Percentiles rank a stretch among this genome's conserved stretches.
Evolutionary conservation across 1,140 invertebrate genomes (phyloP).

Genomic region (Pinna nobilis): DNA sequence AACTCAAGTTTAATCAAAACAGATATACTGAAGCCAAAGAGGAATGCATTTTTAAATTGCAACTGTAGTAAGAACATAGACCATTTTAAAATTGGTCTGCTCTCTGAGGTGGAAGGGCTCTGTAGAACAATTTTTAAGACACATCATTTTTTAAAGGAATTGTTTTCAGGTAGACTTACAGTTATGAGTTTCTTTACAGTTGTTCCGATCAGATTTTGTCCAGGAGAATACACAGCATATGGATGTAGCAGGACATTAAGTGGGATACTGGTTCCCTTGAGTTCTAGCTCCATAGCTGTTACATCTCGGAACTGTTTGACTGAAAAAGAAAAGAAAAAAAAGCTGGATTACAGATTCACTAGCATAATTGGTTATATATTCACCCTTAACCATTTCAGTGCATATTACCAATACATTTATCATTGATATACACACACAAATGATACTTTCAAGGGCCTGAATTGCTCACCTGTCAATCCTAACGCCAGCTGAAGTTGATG

Average conservation of each 20-base stretch:
- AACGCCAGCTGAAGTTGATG: no score
- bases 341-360: not conserved
- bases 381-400: not conserved
- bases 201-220: constrained; percentile 63
- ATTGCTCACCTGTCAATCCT: no score
- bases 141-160: constrained; percentile 2
- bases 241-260: constrained; percentile 71
- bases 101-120: no score
- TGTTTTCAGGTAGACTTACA: constrained; percentile 52
- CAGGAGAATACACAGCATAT: constrained; percentile 69
- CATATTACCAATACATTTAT: no score
- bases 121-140: not conserved
- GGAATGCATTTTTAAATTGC: no score
- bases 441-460: no score
- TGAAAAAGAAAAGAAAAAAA: constrained; percentile 17
- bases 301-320: constrained; percentile 60
- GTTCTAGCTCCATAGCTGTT: constrained; percentile 69
- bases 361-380: not conserved
- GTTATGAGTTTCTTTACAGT: constrained; percentile 70
- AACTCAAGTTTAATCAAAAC: no score
- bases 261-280: constrained; percentile 70
- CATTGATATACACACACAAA: no score
- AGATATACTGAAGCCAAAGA: no score
- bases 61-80: constrained; percentile 8
- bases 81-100: not conserved